A percentile compares a stretch with the other conserved stretches of the same genome.
Conservation (phyloP, 2,113 vertebrate species). For the Chloropsis cyanopogon region DNA sequence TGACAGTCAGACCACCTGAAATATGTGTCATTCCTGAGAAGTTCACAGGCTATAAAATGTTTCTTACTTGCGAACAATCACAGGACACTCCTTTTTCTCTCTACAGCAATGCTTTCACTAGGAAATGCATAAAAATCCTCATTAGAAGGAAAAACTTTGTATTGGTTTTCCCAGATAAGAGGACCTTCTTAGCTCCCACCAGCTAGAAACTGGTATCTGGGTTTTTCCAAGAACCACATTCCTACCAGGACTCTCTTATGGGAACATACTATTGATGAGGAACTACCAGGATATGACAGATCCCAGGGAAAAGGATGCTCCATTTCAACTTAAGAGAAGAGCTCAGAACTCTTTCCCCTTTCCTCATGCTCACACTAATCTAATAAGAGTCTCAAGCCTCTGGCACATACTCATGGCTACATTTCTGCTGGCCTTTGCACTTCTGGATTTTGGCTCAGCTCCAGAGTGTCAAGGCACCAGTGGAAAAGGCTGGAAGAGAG, state of each 20-base stretch:
- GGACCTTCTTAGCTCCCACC: neutral
- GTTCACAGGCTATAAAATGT: neutral
- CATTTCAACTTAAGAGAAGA: neutral
- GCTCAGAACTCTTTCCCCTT: neutral
- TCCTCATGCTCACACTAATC: neutral
- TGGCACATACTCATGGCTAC: neutral
- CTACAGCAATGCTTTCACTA: neutral
- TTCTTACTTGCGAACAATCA: neutral
- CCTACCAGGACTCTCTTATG: neutral
- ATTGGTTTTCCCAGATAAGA: neutral
- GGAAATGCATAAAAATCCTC: neutral
- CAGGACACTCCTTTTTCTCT: neutral
- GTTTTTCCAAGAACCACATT: neutral
- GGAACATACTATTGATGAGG: neutral
- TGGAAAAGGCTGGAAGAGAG: constrained; percentile 13
- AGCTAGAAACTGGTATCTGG: neutral
- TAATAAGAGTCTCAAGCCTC: neutral
- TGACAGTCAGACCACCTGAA: constrained; percentile 55
- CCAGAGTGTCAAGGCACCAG: neutral
- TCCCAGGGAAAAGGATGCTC: neutral
- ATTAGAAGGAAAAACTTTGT: neutral
- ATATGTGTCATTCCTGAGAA: neutral
- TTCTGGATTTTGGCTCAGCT: constrained; percentile 15
- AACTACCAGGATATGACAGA: neutral
- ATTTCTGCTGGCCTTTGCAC: neutral